Evolutionary conservation across 2,888 invertebrate genomes (phyloP).

Genomic region (Andrena trimmerana): DNA sequence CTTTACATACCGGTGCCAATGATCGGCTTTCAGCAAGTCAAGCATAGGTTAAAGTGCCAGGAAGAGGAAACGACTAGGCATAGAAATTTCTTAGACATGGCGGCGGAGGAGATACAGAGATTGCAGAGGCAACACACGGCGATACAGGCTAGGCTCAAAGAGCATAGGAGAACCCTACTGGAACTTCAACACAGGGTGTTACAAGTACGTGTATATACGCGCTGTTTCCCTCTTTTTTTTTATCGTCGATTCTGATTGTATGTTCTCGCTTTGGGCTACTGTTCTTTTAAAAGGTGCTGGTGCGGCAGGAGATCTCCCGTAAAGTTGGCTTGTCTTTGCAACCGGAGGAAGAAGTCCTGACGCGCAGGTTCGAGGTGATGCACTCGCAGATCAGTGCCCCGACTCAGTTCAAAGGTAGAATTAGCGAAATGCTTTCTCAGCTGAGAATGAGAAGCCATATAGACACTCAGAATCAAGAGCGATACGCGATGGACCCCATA

Average conservation of each 20-base stretch:
- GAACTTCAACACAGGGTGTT: conserved; percentile 94
- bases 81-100: conserved; percentile 92
- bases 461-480: conserved; percentile 88
- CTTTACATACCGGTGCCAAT: conserved; percentile 97
- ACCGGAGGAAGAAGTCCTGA: conserved; percentile 96
- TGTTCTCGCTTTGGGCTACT: background rate
- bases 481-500: conserved; percentile 91
- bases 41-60: conserved; percentile 93
- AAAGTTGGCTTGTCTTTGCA: conserved; percentile 95
- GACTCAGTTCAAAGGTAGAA: conserved; percentile 96
- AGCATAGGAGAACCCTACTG: conserved; percentile 92
- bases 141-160: conserved; percentile 92
- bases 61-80: conserved; percentile 94
- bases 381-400: conserved; percentile 95
- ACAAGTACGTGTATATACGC: conserved; percentile 86
- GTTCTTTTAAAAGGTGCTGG: conserved; percentile 89
- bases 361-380: conserved; percentile 94
- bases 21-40: conserved; percentile 94
- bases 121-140: conserved; percentile 93
- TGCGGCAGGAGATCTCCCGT: conserved; percentile 94
- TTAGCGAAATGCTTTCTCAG: conserved; percentile 96
- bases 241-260: conserved; percentile 2
- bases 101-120: conserved; percentile 91
- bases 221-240: too few species aligned
- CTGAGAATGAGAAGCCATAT: conserved; percentile 90